Percentiles rank a stretch among this genome's conserved stretches.
phyloP scores from a whole-genome alignment of 2,888 invertebrate genomes.

The Vesta saturnalis region DNA sequence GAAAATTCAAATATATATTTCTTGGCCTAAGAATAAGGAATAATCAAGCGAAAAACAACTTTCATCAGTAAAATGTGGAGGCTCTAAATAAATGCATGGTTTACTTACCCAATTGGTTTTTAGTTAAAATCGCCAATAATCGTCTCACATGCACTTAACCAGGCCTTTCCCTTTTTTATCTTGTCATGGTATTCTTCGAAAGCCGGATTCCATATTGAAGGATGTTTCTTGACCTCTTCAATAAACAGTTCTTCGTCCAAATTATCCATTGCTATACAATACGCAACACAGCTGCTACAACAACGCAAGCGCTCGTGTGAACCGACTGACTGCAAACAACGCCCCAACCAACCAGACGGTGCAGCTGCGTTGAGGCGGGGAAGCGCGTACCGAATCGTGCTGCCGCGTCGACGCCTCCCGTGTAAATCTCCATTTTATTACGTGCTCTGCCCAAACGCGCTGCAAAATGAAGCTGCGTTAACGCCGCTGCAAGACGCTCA shows the following conservation, averaged over 20 bases:
- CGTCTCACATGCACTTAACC: background rate
- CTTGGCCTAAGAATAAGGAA: no score
- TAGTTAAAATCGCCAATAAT: background rate
- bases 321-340: background rate
- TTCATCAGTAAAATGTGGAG: no score
- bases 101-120: background rate
- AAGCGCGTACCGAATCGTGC: no score
- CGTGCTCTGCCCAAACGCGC: background rate
- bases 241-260: background rate
- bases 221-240: background rate
- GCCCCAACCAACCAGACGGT: background rate
- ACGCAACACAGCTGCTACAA: no score
- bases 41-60: no score
- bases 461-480: background rate
- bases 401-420: background rate
- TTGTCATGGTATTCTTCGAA: background rate
- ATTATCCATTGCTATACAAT: background rate
- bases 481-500: background rate
- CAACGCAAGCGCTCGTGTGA: background rate
- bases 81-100: no score
- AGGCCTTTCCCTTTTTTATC: background rate
- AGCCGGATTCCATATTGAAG: background rate
- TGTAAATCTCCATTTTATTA: background rate
- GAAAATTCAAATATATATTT: no score
- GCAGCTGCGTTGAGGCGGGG: background rate